phyloP scores from a whole-genome alignment of 2,888 invertebrate species.

The Leucophenga montana region DNA sequence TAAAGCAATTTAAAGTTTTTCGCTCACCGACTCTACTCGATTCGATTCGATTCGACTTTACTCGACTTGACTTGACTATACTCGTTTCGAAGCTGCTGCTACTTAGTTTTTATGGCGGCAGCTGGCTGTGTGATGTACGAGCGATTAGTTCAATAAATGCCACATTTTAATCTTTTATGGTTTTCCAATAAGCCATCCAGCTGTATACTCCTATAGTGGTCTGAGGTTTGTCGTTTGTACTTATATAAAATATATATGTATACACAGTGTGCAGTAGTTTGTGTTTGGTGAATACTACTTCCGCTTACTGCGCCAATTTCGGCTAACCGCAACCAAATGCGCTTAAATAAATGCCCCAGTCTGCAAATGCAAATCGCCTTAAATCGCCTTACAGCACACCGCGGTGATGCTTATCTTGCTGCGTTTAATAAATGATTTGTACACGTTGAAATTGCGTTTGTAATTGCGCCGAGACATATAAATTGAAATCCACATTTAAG shows the following conservation, averaged over 20 bases:
- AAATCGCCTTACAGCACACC: too few relatives aligned
- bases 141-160: constrained; percentile 28
- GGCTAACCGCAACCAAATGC: not conserved
- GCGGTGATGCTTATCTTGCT: not conserved
- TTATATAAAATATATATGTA: too few relatives aligned
- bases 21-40: not conserved
- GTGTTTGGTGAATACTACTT: not conserved
- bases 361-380: not conserved
- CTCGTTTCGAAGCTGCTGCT: not conserved
- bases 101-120: constrained; percentile 18
- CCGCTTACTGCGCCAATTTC: not conserved
- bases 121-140: constrained; percentile 10
- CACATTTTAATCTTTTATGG: constrained; percentile 28
- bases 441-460: constrained; percentile 12
- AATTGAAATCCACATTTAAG: constrained; percentile 16
- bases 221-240: too few relatives aligned
- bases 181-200: constrained; percentile 15
- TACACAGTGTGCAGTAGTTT: not conserved
- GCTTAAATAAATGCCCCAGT: constrained; percentile 18
- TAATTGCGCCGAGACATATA: constrained; percentile 12
- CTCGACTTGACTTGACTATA: too few relatives aligned
- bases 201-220: too few relatives aligned
- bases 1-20: constrained; percentile 28
- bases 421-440: constrained; percentile 11
- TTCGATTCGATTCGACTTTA: too few relatives aligned